Conservation (phyloP, 2,797 vertebrate species). For the Uromys caudimaculatus region DNA sequence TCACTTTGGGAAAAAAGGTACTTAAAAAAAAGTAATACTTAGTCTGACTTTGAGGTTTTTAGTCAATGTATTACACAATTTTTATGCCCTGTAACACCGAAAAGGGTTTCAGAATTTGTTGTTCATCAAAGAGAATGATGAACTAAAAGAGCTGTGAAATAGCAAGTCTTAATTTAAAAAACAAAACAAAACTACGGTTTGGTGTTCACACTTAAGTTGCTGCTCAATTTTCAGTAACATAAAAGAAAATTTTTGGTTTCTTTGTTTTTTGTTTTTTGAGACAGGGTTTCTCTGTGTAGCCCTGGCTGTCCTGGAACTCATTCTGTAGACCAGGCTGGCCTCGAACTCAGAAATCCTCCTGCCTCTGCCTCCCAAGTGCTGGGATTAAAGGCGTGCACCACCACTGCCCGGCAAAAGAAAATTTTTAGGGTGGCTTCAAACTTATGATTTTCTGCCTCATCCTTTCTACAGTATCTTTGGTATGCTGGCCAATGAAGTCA, state of each 20-base stretch:
- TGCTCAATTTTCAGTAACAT: neutral
- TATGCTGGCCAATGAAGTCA: neutral
- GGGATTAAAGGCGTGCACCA: too few relatives aligned
- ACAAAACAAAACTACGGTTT: too few relatives aligned
- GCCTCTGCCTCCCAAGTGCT: too few relatives aligned
- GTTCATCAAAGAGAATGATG: neutral
- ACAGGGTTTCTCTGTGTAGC: too few relatives aligned
- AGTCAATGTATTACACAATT: neutral
- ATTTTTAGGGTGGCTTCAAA: neutral
- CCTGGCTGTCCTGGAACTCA: too few relatives aligned
- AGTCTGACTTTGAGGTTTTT: neutral
- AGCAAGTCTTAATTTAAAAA: neutral
- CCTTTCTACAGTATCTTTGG: neutral
- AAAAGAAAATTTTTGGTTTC: neutral
- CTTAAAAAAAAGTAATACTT: neutral
- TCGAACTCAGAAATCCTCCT: too few relatives aligned
- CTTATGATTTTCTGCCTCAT: neutral
- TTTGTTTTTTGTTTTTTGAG: too few relatives aligned
- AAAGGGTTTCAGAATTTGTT: neutral
- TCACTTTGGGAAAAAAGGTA: neutral
- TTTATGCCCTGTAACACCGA: neutral
- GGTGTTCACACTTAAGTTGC: neutral
- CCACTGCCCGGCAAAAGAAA: too few relatives aligned
- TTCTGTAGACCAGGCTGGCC: too few relatives aligned
- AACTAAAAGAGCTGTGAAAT: neutral